Conservation (phyloP, 2,888 invertebrate species). For the Vanessa cardui region DNA sequence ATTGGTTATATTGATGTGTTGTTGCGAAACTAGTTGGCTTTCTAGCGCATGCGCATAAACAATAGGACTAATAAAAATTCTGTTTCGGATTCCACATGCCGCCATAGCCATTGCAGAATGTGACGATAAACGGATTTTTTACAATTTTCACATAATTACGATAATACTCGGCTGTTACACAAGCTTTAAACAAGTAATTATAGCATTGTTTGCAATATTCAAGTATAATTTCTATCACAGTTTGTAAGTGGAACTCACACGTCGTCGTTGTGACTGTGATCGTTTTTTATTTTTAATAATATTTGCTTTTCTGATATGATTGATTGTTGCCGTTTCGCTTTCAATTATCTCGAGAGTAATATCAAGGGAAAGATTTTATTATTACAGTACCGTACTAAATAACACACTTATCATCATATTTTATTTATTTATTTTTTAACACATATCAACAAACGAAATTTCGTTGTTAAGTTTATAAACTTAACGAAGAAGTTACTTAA, state of each 20-base stretch:
- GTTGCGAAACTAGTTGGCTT: constrained; percentile 59
- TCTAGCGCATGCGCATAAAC: constrained; percentile 59
- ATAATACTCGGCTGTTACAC: constrained; percentile 19
- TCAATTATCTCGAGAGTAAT: too few species aligned
- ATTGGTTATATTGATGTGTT: constrained; percentile 51
- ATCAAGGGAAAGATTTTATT: too few species aligned
- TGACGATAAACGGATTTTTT: constrained; percentile 27
- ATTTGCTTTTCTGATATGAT: too few species aligned
- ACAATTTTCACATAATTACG: constrained; percentile 31
- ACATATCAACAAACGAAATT: too few species aligned
- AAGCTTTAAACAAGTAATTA: constrained; percentile 17
- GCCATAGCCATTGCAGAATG: constrained; percentile 34
- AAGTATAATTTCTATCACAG: constrained; percentile 10
- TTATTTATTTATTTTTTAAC: too few species aligned
- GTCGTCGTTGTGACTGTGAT: not conserved
- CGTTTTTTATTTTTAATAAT: not conserved
- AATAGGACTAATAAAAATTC: constrained; percentile 50
- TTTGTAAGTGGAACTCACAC: not conserved
- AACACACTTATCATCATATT: too few species aligned
- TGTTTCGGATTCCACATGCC: constrained; percentile 43
- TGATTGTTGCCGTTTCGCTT: too few species aligned
- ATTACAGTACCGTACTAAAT: too few species aligned
- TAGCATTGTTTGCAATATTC: constrained; percentile 3
- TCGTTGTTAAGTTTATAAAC: too few species aligned
- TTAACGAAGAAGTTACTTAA: too few species aligned